phyloP scores from a whole-genome alignment of 2,888 invertebrate genomes.

The Coronaproctus castanopsis region DNA sequence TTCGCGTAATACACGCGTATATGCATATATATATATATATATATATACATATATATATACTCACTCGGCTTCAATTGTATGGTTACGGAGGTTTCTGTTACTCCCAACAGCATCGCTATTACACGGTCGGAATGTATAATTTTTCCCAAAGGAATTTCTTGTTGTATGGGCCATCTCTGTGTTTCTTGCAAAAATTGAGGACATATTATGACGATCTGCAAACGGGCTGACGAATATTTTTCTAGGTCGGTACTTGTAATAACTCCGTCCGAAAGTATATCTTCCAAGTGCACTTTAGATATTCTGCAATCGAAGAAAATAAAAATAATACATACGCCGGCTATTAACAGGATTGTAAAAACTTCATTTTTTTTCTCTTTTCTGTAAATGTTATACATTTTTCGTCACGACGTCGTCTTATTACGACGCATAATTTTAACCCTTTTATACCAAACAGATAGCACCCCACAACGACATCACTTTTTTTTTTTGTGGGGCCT shows the following conservation, averaged over 20 bases:
- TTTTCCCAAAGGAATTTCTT: constrained; percentile 33
- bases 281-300: constrained; percentile 51
- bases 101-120: constrained; percentile 59
- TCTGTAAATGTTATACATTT: no score
- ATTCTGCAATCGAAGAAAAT: constrained; percentile 35
- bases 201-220: constrained; percentile 62
- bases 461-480: no score
- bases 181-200: constrained; percentile 41
- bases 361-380: no score
- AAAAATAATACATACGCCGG: no score
- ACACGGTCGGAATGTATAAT: constrained; percentile 48
- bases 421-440: no score
- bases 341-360: no score
- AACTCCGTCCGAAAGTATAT: constrained; percentile 26
- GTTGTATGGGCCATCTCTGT: constrained; percentile 28
- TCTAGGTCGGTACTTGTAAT: constrained; percentile 23
- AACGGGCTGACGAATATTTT: constrained; percentile 40
- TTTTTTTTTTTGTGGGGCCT: no score
- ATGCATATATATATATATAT: no score
- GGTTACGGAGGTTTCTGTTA: constrained; percentile 47
- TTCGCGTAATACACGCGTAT: no score
- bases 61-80: constrained; percentile 46
- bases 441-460: no score
- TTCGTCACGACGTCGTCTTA: no score
- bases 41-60: no score